These are phyloP conservation scores for Julus scandinavius DNA, from an alignment of 2,888 invertebrate genomes.

Conservation along the genomic window DNA sequence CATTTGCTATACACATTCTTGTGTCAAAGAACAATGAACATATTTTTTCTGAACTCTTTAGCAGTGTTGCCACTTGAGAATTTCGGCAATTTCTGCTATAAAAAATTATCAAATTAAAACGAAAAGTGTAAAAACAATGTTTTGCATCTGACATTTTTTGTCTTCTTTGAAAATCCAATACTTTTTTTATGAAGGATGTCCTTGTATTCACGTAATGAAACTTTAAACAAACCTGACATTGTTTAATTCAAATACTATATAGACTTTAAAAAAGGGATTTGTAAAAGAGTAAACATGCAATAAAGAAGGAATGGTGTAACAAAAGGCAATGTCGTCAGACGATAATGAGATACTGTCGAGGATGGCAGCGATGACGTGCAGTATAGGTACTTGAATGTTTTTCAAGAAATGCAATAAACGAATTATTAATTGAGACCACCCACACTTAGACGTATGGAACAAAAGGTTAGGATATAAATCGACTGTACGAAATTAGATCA, in stretches of 20 bases:
- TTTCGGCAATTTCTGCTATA: neutral
- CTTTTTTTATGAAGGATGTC: neutral
- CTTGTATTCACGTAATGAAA: neutral
- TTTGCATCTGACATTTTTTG: conserved; percentile 3
- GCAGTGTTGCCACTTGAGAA: neutral
- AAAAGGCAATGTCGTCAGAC: neutral
- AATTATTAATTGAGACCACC: neutral
- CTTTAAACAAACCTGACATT: neutral
- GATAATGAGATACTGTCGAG: neutral
- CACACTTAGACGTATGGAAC: neutral
- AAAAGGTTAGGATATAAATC: neutral
- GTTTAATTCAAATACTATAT: neutral
- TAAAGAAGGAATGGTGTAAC: neutral
- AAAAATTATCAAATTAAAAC: conserved; percentile 9
- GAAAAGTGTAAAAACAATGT: neutral
- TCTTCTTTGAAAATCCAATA: neutral
- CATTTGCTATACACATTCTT: neutral
- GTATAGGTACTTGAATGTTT: neutral
- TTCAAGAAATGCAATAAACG: conserved; percentile 25
- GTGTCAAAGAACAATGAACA: neutral
- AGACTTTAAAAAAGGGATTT: neutral
- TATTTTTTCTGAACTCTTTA: neutral
- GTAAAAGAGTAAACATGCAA: neutral
- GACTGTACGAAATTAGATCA: too few species aligned
- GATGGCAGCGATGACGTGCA: neutral